A percentile compares a stretch with the other conserved stretches of the same genome.
These are phyloP conservation scores for Pterophyllum scalare DNA, from an alignment of 2,113 vertebrate genomes.

Conservation along the genomic window DNA sequence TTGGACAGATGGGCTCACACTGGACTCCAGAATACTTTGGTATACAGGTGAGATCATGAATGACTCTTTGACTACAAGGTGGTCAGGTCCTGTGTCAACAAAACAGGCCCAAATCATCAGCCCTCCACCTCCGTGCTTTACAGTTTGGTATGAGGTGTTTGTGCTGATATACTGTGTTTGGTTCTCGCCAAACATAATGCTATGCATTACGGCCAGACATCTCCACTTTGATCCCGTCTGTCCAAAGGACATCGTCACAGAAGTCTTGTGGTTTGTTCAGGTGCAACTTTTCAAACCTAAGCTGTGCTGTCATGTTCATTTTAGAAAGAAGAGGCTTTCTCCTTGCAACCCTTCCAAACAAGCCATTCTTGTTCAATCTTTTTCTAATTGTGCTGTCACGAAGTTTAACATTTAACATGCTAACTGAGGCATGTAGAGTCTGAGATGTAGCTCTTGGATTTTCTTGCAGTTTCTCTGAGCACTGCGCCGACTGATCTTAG, in stretches of 20 bases:
- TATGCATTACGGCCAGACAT: too few relatives aligned
- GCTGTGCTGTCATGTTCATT: too few relatives aligned
- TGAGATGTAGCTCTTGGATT: not conserved
- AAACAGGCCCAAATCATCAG: not conserved
- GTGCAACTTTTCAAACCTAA: too few relatives aligned
- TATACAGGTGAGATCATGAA: not conserved
- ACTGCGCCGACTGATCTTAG: not conserved
- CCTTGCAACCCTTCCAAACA: too few relatives aligned
- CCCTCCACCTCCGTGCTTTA: fast-evolving
- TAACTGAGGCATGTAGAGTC: not conserved
- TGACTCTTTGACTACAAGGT: too few relatives aligned
- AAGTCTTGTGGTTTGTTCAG: too few relatives aligned
- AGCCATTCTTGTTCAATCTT: not conserved
- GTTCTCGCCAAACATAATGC: too few relatives aligned
- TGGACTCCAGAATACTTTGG: not conserved
- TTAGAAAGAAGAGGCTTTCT: too few relatives aligned
- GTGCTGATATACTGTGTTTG: too few relatives aligned
- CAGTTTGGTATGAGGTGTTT: not conserved
- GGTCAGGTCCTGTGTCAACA: fast-evolving
- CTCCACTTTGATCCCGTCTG: too few relatives aligned
- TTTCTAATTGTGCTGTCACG: not conserved
- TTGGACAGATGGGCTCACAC: not conserved
- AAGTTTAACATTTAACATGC: not conserved
- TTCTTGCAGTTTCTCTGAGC: not conserved
- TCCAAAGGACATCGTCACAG: too few relatives aligned